Conservation (phyloP, 2,113 vertebrate species). For the Salvelinus sp. region DNA sequence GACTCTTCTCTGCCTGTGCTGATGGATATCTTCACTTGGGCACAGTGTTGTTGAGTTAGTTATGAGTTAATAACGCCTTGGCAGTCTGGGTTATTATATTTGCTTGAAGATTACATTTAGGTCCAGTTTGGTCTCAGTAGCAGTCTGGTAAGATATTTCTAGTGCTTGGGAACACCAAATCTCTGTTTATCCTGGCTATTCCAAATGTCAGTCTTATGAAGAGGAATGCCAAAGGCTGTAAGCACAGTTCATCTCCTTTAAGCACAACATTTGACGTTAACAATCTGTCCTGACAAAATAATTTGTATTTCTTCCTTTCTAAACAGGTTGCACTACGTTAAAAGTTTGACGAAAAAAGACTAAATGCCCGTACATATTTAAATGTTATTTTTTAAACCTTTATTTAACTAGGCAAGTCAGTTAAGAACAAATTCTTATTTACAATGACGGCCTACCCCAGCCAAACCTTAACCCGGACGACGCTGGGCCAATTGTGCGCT, state of each 20-base stretch:
- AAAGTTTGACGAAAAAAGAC: too few species aligned
- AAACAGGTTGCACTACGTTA: slow-evolving; percentile 1
- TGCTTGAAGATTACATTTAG: background rate
- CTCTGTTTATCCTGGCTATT: slow-evolving; percentile 17
- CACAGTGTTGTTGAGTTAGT: background rate
- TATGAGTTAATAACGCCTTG: background rate
- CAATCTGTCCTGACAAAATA: slow-evolving; percentile 33
- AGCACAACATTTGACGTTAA: slow-evolving; percentile 45
- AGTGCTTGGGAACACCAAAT: background rate
- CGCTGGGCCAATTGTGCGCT: too few species aligned
- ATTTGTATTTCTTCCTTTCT: slow-evolving; percentile 35
- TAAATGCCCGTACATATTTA: too few species aligned
- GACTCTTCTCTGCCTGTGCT: background rate
- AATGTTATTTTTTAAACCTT: too few species aligned
- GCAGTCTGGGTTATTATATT: background rate
- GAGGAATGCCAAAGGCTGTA: slow-evolving; percentile 30
- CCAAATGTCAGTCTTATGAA: slow-evolving; percentile 30
- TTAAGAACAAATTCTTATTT: too few species aligned
- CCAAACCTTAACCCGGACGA: too few species aligned
- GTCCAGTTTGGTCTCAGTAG: background rate
- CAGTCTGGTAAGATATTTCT: background rate
- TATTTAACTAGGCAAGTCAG: too few species aligned
- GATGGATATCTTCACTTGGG: background rate
- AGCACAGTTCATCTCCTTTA: slow-evolving; percentile 43
- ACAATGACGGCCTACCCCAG: too few species aligned